Evolutionary conservation across 2,113 vertebrate species (phyloP), one percentile per base, ranked within the genome.

Genomic region (Coturnix japonica): DNA sequence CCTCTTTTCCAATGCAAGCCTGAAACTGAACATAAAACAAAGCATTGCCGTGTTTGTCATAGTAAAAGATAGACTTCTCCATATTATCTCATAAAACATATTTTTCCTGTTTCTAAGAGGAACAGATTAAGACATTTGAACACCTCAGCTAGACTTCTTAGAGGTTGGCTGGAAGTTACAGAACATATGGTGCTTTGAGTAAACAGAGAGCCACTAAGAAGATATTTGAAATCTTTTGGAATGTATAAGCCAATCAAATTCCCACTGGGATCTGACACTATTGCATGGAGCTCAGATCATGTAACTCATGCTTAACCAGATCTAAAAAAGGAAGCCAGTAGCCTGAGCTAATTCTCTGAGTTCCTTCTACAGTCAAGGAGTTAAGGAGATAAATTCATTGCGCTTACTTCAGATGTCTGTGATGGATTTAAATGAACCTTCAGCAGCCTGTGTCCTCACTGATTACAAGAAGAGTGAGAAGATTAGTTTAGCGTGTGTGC

Each of bases 101-200:
- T 80, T 90, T 91, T 85, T 73, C 44, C 54, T 26, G 14, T 70
- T 91, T 89, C 54, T 63, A 26, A 71, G 20, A 85, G 46, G 37
- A 92, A 37, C 19, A 79, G 66, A 92, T 92, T 79, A 95, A 95
- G 94, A 82, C 25, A 70, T 89, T 92, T 91, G 80, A 91, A 78
- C 81, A 88, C 80, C 57, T 94, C 80, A 84, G 86, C 53, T 60
- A 83, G 73, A 81, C 51, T 88, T 95, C 88, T 94, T 88, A 75
- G 61, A 84, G 80, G 19, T 25, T 91, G 86, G 73, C 83, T 91
- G 67, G 84, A 91, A 91, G 81, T 93, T 93, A 82, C 67, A 0
- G 2, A 85, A 44, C 81, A 87, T 89, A 84, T 2, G 28, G 70
- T 91, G 81, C 84, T 95, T 92, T 46, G 75, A 26, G 37, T 94